Evolutionary conservation across 2,888 invertebrate genomes (phyloP), one percentile per base, ranked within the genome.

Genomic region (Thyatira batis): DNA sequence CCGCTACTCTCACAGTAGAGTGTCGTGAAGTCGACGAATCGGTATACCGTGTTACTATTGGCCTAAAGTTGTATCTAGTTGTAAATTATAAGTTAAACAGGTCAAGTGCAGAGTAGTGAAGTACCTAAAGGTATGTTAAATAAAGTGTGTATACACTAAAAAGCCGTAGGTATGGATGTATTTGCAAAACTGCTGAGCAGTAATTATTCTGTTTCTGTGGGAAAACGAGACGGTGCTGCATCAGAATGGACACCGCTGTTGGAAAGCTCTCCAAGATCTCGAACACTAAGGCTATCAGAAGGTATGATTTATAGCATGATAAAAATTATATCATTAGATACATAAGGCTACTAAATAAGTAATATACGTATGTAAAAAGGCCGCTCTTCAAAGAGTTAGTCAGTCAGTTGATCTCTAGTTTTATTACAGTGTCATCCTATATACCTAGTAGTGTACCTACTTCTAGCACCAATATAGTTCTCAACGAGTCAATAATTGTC

Each of bases 161-260:
- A 50, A 49, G 30, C 44, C 46, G 48, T 48, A 53, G 64, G 61
- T 33, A 66, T 78, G 64, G 69, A 75, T 54, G 74, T 77, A 53
- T 61, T 80, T 55, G 67, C 65, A 58, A 84, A 82, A 74, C 60
- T 81, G 39, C 49, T 81, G 58, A 59, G 60, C 46, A 68, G 70
- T 58, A 64, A 65, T 55, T 61, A 60, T 53, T 68, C 69, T 53
- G 72, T 76, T 66, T 70, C 76, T 52, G 63, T 67, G 56, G 58
- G 64, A 64, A 81, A 76, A 62, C 71, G 69, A 56, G 65, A 54
- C 45, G 63, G 49, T 55, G 68, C 76, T 55, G 50, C 61, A 21
- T 76, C 82, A 30, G 89, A 89, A 78, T 76, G 80, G 77, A 84
- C 86, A 20, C 89, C 88, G 5, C 67, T 89, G 58, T 69, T 89